Evolutionary conservation across 2,888 invertebrate genomes (phyloP), one percentile per base, ranked within the genome.

Genomic region (Erannis defoliaria): DNA sequence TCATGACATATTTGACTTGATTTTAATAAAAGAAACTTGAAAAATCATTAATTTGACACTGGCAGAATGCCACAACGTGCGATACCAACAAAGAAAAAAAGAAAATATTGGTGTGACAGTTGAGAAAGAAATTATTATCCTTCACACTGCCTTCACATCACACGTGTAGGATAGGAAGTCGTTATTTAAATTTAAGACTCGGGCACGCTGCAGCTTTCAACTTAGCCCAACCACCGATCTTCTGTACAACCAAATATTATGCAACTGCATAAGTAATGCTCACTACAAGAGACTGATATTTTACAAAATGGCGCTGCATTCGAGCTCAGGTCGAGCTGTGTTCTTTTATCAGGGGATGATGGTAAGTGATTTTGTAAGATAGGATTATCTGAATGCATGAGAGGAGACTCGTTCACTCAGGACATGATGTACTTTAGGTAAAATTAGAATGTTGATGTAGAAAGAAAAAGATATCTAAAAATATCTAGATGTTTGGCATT

Each of bases 191-290:
- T 5, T 6, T 8, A 26, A 26, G 8, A 6, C 26, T 26, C 26
- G 26, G n/a, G n/a, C n/a, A 6, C 40, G 53, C 53, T 55, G 14
- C 10, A 23, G 26, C 31, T 59, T 29, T 3, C 65, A 1, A 10
- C 60, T 68, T 72, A 31, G 0, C n/a, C 70, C 66, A 67, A 19
- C 37, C 26, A 26, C 23, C 45, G 10, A 71, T 65, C 69, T 66
- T 68, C 67, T 67, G 69, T 56, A 55, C 55, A 55, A 65, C 67
- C 74, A 76, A 78, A 79, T 78, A 78, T 74, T 75, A 77, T 79
- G 73, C 77, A 75, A 74, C 68, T 60, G 73, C 76, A 78, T 78
- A 73, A 68, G 72, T 71, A 77, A 74, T 70, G 68, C 45, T 72
- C 55, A 67, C 68, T 62, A 67, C 54, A 65, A 64, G 66, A 76